phyloP scores from a whole-genome alignment of 2,888 invertebrate species.

The Bedellia somnulentella region DNA sequence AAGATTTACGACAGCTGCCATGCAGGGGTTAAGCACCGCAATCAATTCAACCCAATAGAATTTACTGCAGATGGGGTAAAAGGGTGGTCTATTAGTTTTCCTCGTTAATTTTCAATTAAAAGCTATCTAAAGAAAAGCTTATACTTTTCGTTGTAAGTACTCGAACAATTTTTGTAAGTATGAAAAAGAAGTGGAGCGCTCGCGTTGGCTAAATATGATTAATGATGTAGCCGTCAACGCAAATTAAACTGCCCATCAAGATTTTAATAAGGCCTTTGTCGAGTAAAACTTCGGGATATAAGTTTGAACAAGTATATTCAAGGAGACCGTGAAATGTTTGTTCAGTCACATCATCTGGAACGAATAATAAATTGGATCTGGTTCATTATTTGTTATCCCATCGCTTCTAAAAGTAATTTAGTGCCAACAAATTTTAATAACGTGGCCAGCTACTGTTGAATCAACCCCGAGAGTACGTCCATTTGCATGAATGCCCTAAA shows the following conservation, averaged over 20 bases:
- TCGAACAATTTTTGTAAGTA: slow-evolving; percentile 12
- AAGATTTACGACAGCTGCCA: slow-evolving; percentile 36
- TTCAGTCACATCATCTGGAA: too few relatives aligned
- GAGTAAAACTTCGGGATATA: slow-evolving; percentile 29
- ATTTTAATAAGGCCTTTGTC: slow-evolving; percentile 45
- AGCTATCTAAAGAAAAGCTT: slow-evolving; percentile 8
- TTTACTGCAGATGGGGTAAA: slow-evolving; percentile 23
- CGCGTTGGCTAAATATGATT: slow-evolving; percentile 32
- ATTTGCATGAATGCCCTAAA: slow-evolving; percentile 56
- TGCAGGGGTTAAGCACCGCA: slow-evolving; percentile 30
- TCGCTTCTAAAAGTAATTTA: background rate
- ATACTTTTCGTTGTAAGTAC: too few relatives aligned
- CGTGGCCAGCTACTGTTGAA: slow-evolving; percentile 18
- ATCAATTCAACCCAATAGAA: slow-evolving; percentile 34
- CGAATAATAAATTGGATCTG: too few relatives aligned
- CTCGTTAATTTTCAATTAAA: slow-evolving; percentile 15
- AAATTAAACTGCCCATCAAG: slow-evolving; percentile 43
- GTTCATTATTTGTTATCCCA: background rate
- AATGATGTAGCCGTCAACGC: slow-evolving; percentile 40
- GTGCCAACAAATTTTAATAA: background rate
- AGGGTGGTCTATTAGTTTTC: slow-evolving; percentile 17
- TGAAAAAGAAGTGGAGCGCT: slow-evolving; percentile 19
- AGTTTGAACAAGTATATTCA: too few relatives aligned
- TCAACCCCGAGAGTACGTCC: slow-evolving; percentile 40
- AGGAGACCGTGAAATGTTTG: too few relatives aligned